Conservation (phyloP, 2,797 vertebrate species). For the Pangasius krempfi region DNA sequence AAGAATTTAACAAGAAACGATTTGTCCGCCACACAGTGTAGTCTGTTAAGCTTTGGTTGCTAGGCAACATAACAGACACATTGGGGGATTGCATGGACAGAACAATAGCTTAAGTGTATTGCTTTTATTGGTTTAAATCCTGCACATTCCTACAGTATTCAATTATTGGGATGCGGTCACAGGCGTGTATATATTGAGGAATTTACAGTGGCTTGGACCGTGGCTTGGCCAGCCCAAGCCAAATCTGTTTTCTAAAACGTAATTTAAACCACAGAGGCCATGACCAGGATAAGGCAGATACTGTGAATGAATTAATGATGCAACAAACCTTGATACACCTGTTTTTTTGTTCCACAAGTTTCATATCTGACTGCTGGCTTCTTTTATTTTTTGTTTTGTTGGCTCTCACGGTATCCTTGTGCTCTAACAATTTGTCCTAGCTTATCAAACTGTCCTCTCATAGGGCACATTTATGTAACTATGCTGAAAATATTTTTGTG, state of each 20-base stretch:
- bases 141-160: neutral
- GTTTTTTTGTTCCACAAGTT: neutral
- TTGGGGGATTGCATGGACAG: neutral
- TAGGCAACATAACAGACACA: neutral
- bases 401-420: neutral
- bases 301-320: neutral
- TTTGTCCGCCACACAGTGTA: neutral
- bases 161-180: neutral
- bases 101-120: neutral
- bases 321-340: too few relatives aligned
- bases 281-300: neutral
- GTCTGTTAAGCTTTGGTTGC: neutral
- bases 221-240: neutral
- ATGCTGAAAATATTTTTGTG: neutral
- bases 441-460: neutral
- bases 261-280: neutral
- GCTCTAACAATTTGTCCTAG: neutral
- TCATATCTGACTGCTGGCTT: neutral
- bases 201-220: neutral
- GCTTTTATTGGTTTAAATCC: slow-evolving; percentile 2
- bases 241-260: neutral
- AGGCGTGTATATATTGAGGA: neutral
- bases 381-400: neutral
- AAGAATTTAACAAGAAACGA: neutral
- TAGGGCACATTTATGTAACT: neutral